Evolutionary conservation across 2,797 vertebrate species (phyloP), one percentile per base, ranked within the genome.

Genomic region (Brotula barbata): DNA sequence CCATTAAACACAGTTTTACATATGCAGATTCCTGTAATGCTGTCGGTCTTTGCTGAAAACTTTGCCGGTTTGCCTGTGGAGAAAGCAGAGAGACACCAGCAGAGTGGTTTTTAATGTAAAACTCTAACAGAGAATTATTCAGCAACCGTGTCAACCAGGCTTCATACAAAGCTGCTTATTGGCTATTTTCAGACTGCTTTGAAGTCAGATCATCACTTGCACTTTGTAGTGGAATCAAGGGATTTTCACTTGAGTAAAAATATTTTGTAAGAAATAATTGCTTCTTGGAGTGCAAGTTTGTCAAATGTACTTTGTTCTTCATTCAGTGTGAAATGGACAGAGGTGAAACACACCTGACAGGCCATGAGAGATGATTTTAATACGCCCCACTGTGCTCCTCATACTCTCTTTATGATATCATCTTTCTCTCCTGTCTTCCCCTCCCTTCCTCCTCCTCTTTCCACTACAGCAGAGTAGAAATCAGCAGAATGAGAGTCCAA

Each of bases 101-200:
- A 4, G 42, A 21, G 25, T 10, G 48, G 2, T 25, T 58, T 48
- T 28, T 46, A 60, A 54, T 63, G 62, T 11, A 31, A 36, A 66
- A 50, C 58, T 57, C 43, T 40, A 58, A 55, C 25, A 50, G 14
- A 61, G 67, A 57, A 64, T 77, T 40, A 59, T 63, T 45, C 58
- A 56, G 59, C 67, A 40, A 43, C 56, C 49, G 2, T 57, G 70
- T 77, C 69, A 62, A 67, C 60, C 64, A 57, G 42, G 6, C 70
- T 28, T 64, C 68, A 50, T 25, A 50, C 53, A 75, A 65, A 82
- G 75, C 81, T 77, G 77, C 70, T 79, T 68, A 78, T 79, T 78
- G 73, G 58, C 77, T 77, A 45, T 75, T 75, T 73, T 49, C 66
- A 65, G 52, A 41, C 44, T 4, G 75, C 80, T 80, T 82, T 80